Evolutionary conservation across 2,113 vertebrate species (phyloP).

Genomic region (Clarias gariepinus): DNA sequence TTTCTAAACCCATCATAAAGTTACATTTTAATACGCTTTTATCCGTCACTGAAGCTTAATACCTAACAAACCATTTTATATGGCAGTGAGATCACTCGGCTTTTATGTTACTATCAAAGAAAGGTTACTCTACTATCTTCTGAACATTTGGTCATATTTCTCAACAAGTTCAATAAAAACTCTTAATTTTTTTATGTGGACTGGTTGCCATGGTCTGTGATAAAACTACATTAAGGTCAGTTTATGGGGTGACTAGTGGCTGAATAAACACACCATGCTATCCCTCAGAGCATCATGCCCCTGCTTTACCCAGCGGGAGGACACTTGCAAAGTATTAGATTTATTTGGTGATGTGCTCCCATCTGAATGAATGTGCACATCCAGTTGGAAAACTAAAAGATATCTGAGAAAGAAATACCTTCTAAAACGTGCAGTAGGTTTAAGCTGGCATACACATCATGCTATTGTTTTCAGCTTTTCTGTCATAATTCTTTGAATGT

Average conservation of each 20-base stretch:
- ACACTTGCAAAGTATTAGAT: conserved; percentile 21
- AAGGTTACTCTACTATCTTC: neutral
- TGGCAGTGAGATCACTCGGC: neutral
- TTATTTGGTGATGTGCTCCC: neutral
- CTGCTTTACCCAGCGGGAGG: conserved; percentile 5
- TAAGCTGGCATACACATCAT: neutral
- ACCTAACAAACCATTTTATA: conserved; percentile 7
- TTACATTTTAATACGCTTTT: conserved; percentile 1
- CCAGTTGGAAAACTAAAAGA: conserved; percentile 9
- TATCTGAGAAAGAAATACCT: neutral
- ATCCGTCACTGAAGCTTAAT: neutral
- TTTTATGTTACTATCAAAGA: neutral
- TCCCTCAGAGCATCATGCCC: neutral
- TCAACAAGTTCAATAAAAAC: neutral
- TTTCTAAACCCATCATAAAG: neutral
- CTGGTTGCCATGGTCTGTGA: neutral
- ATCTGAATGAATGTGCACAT: neutral
- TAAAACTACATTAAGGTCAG: conserved; percentile 13
- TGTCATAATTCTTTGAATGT: conserved; percentile 11
- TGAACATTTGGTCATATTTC: neutral
- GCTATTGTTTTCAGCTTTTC: conserved; percentile 14
- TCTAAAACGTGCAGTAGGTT: neutral
- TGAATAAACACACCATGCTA: conserved; percentile 31
- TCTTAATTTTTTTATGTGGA: neutral
- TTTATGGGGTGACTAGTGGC: conserved; percentile 31